These are phyloP conservation scores for Hoplias malabaricus DNA, from an alignment of 2,113 vertebrate species.

Conservation along the genomic window DNA sequence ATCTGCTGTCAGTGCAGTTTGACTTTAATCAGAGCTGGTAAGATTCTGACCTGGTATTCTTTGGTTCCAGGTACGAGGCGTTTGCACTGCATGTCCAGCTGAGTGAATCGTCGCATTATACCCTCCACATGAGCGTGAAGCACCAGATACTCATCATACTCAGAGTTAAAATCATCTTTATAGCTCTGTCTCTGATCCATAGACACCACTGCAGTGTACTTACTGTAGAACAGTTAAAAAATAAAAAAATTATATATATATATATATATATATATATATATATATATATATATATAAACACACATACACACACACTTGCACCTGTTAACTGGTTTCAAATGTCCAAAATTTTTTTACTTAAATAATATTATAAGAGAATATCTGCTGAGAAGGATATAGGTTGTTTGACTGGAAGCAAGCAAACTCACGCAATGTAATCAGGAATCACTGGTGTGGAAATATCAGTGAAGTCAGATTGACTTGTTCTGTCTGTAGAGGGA, in stretches of 20 bases:
- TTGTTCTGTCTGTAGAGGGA: constrained; percentile 62
- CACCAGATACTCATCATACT: constrained; percentile 85
- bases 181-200: constrained; percentile 84
- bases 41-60: constrained; percentile 80
- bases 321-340: too few species aligned
- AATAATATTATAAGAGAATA: too few species aligned
- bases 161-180: constrained; percentile 86
- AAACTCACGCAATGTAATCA: constrained; percentile 84
- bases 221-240: constrained; percentile 69
- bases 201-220: constrained; percentile 80
- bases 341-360: too few species aligned
- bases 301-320: background rate
- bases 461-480: constrained; percentile 70
- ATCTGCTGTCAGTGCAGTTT: too few species aligned
- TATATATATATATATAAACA: too few species aligned
- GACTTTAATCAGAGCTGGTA: background rate
- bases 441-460: constrained; percentile 75
- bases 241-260: background rate
- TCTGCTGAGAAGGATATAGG: background rate
- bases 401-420: background rate
- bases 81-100: constrained; percentile 77
- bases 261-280: too few species aligned
- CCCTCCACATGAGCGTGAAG: constrained; percentile 81
- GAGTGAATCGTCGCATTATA: constrained; percentile 77
- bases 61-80: constrained; percentile 80